phyloP scores from a whole-genome alignment of 2,797 vertebrate species.

The Astyanax mexicanus region DNA sequence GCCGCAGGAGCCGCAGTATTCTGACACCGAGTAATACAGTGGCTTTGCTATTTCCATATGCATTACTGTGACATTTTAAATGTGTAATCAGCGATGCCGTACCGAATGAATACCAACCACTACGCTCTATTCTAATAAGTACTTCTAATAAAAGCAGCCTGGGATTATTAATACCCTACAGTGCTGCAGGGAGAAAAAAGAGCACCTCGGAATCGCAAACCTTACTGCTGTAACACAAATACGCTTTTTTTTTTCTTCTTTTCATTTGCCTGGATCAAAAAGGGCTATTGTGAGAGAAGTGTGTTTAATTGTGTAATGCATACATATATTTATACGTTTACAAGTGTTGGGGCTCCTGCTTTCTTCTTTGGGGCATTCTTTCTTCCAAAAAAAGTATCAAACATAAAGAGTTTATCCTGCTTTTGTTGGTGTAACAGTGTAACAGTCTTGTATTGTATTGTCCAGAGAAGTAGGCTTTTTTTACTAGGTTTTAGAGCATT shows the following conservation, averaged over 20 bases:
- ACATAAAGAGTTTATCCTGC: too few species aligned
- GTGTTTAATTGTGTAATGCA: conserved; percentile 45
- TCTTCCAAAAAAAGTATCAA: too few species aligned
- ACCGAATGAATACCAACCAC: conserved; percentile 71
- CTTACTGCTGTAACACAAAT: conserved; percentile 70
- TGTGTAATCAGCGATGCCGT: conserved; percentile 65
- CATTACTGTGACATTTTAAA: conserved; percentile 68
- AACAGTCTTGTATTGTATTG: too few species aligned
- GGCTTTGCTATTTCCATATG: background rate
- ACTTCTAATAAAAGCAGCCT: conserved; percentile 68
- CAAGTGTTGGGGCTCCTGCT: too few species aligned
- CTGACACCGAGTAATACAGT: background rate
- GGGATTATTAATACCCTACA: conserved; percentile 57
- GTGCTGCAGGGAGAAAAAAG: conserved; percentile 64
- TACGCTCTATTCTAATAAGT: conserved; percentile 70
- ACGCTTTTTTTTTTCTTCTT: conserved; percentile 77
- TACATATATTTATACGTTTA: conserved; percentile 32
- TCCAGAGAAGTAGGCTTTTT: too few species aligned
- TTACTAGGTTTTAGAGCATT: too few species aligned
- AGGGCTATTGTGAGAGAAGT: conserved; percentile 68
- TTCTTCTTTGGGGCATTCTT: too few species aligned
- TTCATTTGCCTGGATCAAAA: conserved; percentile 76
- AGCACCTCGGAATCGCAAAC: conserved; percentile 59
- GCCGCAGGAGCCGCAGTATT: background rate
- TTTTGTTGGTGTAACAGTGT: too few species aligned